phyloP scores from a whole-genome alignment of 2,797 vertebrate genomes.

The Lutjanus argentimaculatus region DNA sequence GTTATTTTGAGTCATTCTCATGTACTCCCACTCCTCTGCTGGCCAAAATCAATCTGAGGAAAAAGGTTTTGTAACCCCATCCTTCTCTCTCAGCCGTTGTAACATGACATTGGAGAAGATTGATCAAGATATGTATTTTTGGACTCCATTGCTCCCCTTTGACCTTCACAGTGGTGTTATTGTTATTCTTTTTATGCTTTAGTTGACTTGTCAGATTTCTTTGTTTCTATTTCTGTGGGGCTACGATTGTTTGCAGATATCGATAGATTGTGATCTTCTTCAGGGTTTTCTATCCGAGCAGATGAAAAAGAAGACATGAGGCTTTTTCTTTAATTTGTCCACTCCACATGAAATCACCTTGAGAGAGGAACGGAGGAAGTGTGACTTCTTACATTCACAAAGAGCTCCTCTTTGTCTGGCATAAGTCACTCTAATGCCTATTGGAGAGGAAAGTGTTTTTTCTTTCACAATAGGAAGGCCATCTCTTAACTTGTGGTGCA shows the following conservation, averaged over 20 bases:
- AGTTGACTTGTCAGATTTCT: conserved; percentile 21
- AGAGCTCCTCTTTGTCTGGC: conserved; percentile 21
- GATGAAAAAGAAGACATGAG: conserved; percentile 18
- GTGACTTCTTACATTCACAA: conserved; percentile 19
- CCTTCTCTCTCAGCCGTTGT: conserved; percentile 70
- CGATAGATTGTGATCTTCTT: background rate
- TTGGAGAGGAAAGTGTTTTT: conserved; percentile 34
- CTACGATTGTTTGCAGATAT: conserved; percentile 10
- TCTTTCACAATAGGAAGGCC: conserved; percentile 52
- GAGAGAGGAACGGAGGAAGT: conserved; percentile 2
- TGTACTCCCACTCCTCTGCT: conserved; percentile 61
- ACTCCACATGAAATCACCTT: conserved; percentile 22
- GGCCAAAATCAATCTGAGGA: conserved; percentile 79
- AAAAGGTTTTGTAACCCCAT: conserved; percentile 79
- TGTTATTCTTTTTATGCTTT: conserved; percentile 30
- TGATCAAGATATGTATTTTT: conserved; percentile 84
- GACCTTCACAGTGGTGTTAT: conserved; percentile 70
- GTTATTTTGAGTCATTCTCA: conserved; percentile 74
- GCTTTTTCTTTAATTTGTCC: conserved; percentile 34
- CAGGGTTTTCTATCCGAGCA: conserved; percentile 13
- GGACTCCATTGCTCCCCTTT: conserved; percentile 62
- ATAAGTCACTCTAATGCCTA: background rate
- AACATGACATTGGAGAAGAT: conserved; percentile 82
- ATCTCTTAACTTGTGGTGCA: conserved; percentile 60
- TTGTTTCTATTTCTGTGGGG: background rate